These are phyloP conservation scores for Diplosoma virens DNA, from an alignment of 23 tunicate species.

Conservation along the genomic window DNA sequence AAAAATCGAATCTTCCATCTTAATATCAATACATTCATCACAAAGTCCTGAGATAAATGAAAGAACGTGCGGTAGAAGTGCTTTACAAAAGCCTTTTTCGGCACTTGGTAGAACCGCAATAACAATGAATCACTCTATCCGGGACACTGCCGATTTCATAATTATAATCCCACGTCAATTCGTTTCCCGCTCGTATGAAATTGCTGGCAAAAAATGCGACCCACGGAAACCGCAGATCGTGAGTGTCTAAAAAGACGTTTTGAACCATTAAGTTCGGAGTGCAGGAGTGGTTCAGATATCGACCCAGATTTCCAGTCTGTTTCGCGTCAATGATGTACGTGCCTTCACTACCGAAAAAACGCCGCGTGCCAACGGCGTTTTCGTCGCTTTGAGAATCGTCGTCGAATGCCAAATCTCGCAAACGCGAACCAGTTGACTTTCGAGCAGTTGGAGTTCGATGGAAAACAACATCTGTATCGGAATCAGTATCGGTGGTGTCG, in stretches of 20 bases:
- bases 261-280: slow-evolving; percentile 93
- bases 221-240: slow-evolving; percentile 93
- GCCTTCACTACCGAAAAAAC: slow-evolving; percentile 56
- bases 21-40: no score
- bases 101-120: slow-evolving; percentile 94
- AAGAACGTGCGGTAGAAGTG: no score
- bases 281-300: slow-evolving; percentile 95
- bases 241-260: slow-evolving; percentile 96
- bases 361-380: slow-evolving; percentile 7
- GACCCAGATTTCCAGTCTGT: slow-evolving; percentile 92
- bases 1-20: no score
- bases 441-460: slow-evolving; percentile 22
- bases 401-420: background rate
- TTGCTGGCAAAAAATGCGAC: slow-evolving; percentile 92
- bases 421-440: slow-evolving; percentile 22
- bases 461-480: slow-evolving; percentile 34
- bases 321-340: slow-evolving; percentile 91
- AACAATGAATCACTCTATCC: slow-evolving; percentile 74
- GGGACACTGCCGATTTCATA: slow-evolving; percentile 83
- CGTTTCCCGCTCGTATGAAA: slow-evolving; percentile 90
- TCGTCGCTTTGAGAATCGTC: background rate
- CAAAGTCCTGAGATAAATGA: no score
- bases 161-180: slow-evolving; percentile 97
- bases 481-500: slow-evolving; percentile 80
- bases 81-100: slow-evolving; percentile 76